phyloP scores from a whole-genome alignment of 2,797 vertebrate species.

The Cottoperca gobio region DNA sequence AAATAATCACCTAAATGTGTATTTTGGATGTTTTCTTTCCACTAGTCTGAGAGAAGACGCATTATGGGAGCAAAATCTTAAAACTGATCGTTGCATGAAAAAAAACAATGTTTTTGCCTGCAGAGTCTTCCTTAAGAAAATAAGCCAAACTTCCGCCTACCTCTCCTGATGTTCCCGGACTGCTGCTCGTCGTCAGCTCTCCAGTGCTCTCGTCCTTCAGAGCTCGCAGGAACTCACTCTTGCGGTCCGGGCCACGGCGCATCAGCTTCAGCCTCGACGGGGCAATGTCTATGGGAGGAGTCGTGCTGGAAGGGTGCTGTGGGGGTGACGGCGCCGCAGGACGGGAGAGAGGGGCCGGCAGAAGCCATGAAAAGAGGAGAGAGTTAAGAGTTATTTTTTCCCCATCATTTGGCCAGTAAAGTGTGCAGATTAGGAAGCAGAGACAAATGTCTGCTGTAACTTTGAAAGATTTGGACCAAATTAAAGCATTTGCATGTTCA shows the following conservation, averaged over 20 bases:
- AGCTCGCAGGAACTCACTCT: conserved; percentile 96
- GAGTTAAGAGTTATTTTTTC: no score
- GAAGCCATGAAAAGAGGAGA: neutral
- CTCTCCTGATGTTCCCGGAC: conserved; percentile 93
- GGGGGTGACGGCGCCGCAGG: neutral
- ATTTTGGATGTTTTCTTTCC: no score
- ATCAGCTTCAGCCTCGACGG: conserved; percentile 96
- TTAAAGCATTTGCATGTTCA: neutral
- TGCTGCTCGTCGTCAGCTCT: conserved; percentile 92
- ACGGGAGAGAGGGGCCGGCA: neutral
- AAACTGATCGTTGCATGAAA: no score
- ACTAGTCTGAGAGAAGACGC: no score
- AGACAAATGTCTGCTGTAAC: neutral
- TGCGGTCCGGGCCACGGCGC: conserved; percentile 95
- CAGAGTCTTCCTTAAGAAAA: no score
- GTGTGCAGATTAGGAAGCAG: neutral
- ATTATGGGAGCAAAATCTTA: no score
- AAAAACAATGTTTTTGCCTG: no score
- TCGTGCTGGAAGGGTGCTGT: conserved; percentile 95
- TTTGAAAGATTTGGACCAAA: neutral
- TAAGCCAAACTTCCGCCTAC: conserved; percentile 74
- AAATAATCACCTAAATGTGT: no score
- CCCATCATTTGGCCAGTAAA: neutral
- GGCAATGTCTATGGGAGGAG: conserved; percentile 96
- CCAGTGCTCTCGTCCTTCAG: conserved; percentile 96